Base-by-base conservation (phyloP, 2,888 invertebrate genomes). In the Chaetoderma sp. region DNA sequence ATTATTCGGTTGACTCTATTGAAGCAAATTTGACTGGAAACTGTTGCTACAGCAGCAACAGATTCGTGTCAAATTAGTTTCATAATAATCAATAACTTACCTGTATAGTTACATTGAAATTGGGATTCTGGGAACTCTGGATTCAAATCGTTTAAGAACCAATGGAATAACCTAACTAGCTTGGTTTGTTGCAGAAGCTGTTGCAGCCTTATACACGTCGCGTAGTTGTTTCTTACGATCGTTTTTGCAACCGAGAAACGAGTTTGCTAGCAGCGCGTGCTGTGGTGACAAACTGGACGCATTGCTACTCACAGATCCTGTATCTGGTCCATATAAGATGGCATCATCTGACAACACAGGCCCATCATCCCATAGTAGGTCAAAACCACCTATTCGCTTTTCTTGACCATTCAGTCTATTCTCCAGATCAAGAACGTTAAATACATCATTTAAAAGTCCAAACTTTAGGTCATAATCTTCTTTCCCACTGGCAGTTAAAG, bases 401-500 rank as follows among this genome's bases (percentile, higher is more conserved):
- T 91, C 90, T 55, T 86, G 86, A 1, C 90, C 90, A 4, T 87
- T 87, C 65, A 90, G 81, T 66, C 88, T 81, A 70, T 80, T 82
- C 74, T 91, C 90, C 63, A 90, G 77, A 78, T 91, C 90, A 42
- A 91, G 78, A 4, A 91, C 87, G 77, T 89, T 89, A 16, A 90
- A 81, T 13, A 89, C 88, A 79, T 91, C 90, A 77, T 89, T 88
- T 13, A 91, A 83, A n/a, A 91, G 82, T 42, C 89, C 88, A 79
- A 86, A 89, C 78, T 91, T 91, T 28, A 91, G 81, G 21, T 88
- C 87, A 76, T 89, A 89, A 78, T 91, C 91, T 58, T 90, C 90
- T 62, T 86, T 86, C 65, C 89, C 89, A 58, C 90, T 90, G 28
- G 90, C 89, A 16, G 89, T 88, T 60, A 90, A 80, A 1, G 90